Evolutionary conservation across 2,888 invertebrate species (phyloP).

Genomic region (Ypsolopha sequella): DNA sequence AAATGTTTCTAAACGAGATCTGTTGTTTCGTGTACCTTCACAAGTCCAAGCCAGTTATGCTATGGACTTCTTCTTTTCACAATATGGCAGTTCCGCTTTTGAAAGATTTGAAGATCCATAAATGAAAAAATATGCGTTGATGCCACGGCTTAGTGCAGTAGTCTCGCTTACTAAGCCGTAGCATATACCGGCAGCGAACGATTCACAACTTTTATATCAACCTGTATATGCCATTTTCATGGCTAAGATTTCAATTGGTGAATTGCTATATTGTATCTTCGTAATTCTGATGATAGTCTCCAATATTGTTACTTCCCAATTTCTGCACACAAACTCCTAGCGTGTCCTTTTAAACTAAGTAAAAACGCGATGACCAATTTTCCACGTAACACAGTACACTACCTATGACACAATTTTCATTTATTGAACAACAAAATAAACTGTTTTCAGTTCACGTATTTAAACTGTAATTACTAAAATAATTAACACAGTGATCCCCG

Average conservation of each 20-base stretch:
- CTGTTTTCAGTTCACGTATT: neutral
- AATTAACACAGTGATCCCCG: neutral
- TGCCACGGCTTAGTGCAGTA: too few species aligned
- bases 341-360: neutral
- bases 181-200: too few species aligned
- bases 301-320: neutral
- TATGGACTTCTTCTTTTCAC: constrained; percentile 52
- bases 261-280: constrained; percentile 1
- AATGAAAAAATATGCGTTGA: too few species aligned
- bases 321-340: neutral
- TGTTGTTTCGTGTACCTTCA: constrained; percentile 66
- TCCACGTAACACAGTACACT: neutral
- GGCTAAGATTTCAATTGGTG: neutral
- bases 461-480: neutral
- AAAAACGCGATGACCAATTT: neutral
- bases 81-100: constrained; percentile 53
- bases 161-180: too few species aligned
- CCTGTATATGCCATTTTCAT: neutral
- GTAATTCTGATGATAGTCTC: neutral
- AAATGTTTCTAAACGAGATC: constrained; percentile 54
- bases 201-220: too few species aligned
- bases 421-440: neutral
- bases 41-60: constrained; percentile 66
- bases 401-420: neutral
- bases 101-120: neutral